Conservation (phyloP, 2,797 vertebrate genomes). For the Typhlichthys eigenmanni region DNA sequence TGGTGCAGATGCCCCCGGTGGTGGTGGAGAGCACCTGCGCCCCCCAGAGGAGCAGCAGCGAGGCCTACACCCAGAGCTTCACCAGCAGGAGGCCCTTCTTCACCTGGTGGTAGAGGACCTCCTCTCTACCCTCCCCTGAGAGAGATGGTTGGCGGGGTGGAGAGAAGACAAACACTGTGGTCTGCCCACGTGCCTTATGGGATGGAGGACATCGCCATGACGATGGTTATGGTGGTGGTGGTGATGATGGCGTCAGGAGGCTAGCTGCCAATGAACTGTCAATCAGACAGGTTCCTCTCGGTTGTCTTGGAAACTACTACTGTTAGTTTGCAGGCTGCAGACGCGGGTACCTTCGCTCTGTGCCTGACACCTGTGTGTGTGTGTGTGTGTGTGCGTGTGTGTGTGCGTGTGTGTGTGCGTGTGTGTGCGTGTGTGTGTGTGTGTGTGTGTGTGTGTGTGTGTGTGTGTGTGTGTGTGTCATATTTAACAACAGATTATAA, state of each 20-base stretch:
- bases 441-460: no score
- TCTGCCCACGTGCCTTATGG: slow-evolving; percentile 63
- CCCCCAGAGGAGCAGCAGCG: slow-evolving; percentile 89
- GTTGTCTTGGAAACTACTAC: slow-evolving; percentile 21
- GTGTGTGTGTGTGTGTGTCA: slow-evolving; percentile 82
- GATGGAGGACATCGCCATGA: no score
- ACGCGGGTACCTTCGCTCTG: slow-evolving; percentile 57
- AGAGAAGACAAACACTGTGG: background rate
- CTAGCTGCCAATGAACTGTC: no score
- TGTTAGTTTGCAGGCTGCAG: slow-evolving; percentile 31
- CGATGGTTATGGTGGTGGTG: no score
- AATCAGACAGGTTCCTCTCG: slow-evolving; percentile 16
- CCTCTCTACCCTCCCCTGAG: no score
- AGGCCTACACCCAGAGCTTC: slow-evolving; percentile 99
- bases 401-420: no score
- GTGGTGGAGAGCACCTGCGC: slow-evolving; percentile 93
- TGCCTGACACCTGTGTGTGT: slow-evolving; percentile 70
- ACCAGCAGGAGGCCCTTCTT: slow-evolving; percentile 98
- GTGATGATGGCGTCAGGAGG: no score
- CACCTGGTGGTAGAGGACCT: slow-evolving; percentile 92
- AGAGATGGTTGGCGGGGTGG: background rate
- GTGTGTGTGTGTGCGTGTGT: no score
- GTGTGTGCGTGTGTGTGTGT: no score
- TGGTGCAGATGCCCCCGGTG: slow-evolving; percentile 96
- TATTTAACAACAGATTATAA: slow-evolving; percentile 82